Evolutionary conservation across 2,888 invertebrate species (phyloP), one percentile per base, ranked within the genome.

Genomic region (Agonopterix alstromeriana): DNA sequence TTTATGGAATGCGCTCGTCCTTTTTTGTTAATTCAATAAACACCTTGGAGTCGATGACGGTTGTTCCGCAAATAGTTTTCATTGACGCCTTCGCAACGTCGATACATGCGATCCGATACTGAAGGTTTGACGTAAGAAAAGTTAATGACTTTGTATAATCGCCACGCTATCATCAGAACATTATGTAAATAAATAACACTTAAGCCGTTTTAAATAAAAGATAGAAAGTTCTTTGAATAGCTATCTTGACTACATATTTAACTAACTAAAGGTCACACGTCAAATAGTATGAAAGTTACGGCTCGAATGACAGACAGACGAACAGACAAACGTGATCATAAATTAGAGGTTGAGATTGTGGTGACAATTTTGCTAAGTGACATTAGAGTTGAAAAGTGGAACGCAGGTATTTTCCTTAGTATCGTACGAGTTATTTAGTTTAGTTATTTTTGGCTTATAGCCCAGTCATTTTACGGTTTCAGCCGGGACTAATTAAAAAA

Each of bases 81-180:
- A 66, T 73, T 77, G 78, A 80, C 79, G 82, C 72, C 71, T 66
- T 65, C 63, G 53, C 58, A 61, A 60, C 65, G 66, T 70, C 68
- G 67, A 67, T 73, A 73, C 38, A n/a, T n/a, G 2, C n/a, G 9
- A 38, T n/a, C 38, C 27, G 27, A 27, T 27, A 27, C 27, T 59
- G 65, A 66, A 67, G 60, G 63, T 75, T 81, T 82, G 80, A 83
- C 82, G 82, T 65, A 82, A 73, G 70, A 68, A 70, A 74, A 70
- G 67, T 70, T 77, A 77, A 79, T 75, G 74, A 74, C 67, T 76
- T 62, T 69, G 70, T 62, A 73, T 66, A 72, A 68, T 73, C 67
- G 65, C 51, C 43, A 50, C 50, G 54, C 57, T 57, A 61, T 58
- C 27, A 27, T 27, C 44, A 10, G 50, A 55, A 58, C 51, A 43